Evolutionary conservation across 2,888 invertebrate species (phyloP).

Genomic region (Aspidiotus destructor): DNA sequence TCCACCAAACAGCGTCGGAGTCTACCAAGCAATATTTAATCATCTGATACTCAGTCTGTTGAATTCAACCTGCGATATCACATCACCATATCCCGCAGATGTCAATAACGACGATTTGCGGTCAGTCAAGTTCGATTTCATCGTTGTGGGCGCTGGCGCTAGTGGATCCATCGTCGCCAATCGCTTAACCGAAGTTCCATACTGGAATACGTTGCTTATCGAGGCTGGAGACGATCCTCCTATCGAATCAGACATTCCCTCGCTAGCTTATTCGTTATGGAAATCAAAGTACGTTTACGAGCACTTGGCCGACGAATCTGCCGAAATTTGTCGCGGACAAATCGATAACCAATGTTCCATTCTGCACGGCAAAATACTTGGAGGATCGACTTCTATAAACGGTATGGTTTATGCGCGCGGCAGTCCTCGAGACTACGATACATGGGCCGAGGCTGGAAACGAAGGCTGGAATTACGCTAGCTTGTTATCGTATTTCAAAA

Average conservation of each 20-base stretch:
- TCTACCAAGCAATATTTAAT: no score
- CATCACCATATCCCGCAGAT: no score
- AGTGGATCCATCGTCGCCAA: constrained; percentile 47
- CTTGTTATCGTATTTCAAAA: constrained; percentile 45
- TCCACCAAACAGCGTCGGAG: no score
- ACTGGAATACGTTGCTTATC: constrained; percentile 46
- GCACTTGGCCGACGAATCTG: background rate
- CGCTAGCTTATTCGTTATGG: constrained; percentile 41
- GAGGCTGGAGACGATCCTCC: constrained; percentile 49
- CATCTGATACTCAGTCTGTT: no score
- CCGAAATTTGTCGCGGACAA: constrained; percentile 1
- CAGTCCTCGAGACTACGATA: constrained; percentile 54
- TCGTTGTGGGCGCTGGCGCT: no score
- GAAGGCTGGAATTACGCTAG: constrained; percentile 51
- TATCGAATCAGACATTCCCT: constrained; percentile 44
- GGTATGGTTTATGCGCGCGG: constrained; percentile 55
- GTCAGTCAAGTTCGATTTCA: no score
- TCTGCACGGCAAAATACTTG: constrained; percentile 15
- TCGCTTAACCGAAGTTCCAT: constrained; percentile 43
- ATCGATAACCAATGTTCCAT: constrained; percentile 5
- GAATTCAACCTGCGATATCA: no score
- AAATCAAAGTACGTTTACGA: constrained; percentile 6
- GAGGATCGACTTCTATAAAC: constrained; percentile 19
- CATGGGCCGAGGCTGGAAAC: constrained; percentile 54
- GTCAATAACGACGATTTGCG: no score